phyloP scores from a whole-genome alignment of 2,888 invertebrate genomes.

The Caenorhabditis panamensis region DNA sequence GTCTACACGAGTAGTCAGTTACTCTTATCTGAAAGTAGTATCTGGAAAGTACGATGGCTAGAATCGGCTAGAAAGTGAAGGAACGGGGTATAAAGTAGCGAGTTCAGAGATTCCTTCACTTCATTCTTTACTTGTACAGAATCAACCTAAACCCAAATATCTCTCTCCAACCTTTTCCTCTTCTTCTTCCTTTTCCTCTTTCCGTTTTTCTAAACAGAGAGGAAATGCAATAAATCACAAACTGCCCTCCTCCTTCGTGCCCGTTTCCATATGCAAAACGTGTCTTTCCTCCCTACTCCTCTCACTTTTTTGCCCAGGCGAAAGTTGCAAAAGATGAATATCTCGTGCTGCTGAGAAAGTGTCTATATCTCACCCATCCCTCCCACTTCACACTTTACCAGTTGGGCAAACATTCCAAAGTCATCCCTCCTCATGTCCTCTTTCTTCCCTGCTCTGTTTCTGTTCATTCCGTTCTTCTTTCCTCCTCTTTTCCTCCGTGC shows the following conservation, averaged over 20 bases:
- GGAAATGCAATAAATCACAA: conserved; percentile 8
- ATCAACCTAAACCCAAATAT: background rate
- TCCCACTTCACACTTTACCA: conserved; percentile 7
- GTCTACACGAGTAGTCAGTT: no score
- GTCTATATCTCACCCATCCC: background rate
- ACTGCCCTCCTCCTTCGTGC: background rate
- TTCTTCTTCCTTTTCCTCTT: background rate
- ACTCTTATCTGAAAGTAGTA: no score
- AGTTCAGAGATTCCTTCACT: no score
- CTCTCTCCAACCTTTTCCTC: background rate
- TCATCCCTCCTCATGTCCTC: background rate
- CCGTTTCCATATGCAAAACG: conserved; percentile 46
- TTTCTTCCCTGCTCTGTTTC: background rate
- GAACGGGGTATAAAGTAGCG: no score
- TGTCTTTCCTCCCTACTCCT: conserved; percentile 3
- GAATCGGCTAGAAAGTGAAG: no score
- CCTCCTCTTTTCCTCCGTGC: background rate
- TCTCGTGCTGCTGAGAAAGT: background rate
- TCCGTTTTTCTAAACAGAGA: background rate
- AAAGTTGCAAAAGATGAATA: conserved; percentile 11
- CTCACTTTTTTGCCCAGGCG: background rate
- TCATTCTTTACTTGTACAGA: no score
- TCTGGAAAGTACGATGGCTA: no score
- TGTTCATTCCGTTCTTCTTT: background rate
- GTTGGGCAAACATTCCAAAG: background rate